A percentile compares a stretch with the other conserved stretches of the same genome.
Conservation (phyloP, 1,140 invertebrate genomes). For the Andrena cerasifolii region DNA sequence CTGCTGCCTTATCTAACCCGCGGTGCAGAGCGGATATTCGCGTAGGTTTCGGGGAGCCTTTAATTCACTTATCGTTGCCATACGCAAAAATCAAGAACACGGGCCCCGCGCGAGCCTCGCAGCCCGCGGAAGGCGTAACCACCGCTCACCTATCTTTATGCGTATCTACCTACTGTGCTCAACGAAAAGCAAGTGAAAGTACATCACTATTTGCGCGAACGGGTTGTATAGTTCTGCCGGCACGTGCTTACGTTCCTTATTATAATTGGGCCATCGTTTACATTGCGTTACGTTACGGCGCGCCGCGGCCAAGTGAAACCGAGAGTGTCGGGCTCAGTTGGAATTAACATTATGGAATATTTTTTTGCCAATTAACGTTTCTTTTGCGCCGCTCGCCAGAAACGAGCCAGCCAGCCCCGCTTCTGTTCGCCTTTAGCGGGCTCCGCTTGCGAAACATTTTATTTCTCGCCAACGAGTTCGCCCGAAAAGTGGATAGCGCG, state of each 20-base stretch:
- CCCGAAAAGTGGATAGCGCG: background rate
- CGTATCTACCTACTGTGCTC: conserved; percentile 22
- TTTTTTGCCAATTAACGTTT: conserved; percentile 40
- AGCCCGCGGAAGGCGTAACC: conserved; percentile 12
- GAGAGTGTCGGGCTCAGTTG: background rate
- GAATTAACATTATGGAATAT: conserved; percentile 12
- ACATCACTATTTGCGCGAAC: conserved; percentile 51
- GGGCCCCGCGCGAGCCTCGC: no score
- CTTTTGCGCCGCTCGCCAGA: background rate
- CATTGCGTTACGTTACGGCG: conserved; percentile 50
- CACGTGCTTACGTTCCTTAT: conserved; percentile 45
- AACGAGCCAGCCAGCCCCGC: background rate
- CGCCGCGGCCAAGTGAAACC: conserved; percentile 34
- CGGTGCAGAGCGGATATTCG: no score
- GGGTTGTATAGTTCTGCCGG: conserved; percentile 31
- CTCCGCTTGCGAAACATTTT: conserved; percentile 14
- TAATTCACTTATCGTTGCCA: background rate
- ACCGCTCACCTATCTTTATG: conserved; percentile 16
- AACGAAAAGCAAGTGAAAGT: conserved; percentile 67
- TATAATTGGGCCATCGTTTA: conserved; percentile 64
- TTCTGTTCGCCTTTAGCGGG: background rate
- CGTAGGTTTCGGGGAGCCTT: no score
- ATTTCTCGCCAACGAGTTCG: background rate
- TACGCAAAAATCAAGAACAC: background rate
- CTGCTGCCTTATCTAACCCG: no score